Evolutionary conservation across 2,113 vertebrate genomes (phyloP), one percentile per base, ranked within the genome.

Genomic region (Aleadryas rufinucha): DNA sequence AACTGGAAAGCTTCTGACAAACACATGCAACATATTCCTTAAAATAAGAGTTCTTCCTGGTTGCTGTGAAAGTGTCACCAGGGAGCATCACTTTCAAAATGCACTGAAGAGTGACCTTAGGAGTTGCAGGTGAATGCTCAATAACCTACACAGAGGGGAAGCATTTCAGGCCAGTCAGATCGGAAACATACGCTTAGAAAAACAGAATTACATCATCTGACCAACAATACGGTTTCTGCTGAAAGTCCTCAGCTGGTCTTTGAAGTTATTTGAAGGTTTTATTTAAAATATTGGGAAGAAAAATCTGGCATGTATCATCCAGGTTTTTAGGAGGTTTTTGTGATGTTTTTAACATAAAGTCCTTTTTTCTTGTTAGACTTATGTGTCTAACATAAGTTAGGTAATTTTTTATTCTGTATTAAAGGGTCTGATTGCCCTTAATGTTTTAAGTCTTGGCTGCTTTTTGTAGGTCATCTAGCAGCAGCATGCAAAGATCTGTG

Each of bases 1-100:
- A 91, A 74, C 81, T 66, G 76, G 79, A 95, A 89, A 72, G 13
- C n/a, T 94, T 81, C 69, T 79, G 56, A 78, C 47, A 95, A 91
- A 95, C 76, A 86, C 65, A 84, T 70, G 57, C 63, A 87, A 61
- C 53, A 24, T 66, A 89, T 82, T 33, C 74, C 74, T 91, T 90
- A 93, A 95, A 95, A 94, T 33, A 92, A 56, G 65, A 87, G 33
- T 39, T 47, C 66, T 77, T 93, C 59, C 56, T 39, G 33, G 15
- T 74, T 86, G 28, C 72, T 84, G 35, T 90, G 37, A 70, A 81
- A 77, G 59, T 65, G 56, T 81, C 81, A 57, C 69, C 37, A 33
- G 45, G 60, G 74, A 84, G 17, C 80, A 66, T 76, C 31, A 26
- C 41, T 93, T 94, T 22, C 44, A 87, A 84, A 91, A 90, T 52